These are phyloP conservation scores for Bradysia coprophila DNA, from an alignment of 1,140 invertebrate species.

Conservation along the genomic window DNA sequence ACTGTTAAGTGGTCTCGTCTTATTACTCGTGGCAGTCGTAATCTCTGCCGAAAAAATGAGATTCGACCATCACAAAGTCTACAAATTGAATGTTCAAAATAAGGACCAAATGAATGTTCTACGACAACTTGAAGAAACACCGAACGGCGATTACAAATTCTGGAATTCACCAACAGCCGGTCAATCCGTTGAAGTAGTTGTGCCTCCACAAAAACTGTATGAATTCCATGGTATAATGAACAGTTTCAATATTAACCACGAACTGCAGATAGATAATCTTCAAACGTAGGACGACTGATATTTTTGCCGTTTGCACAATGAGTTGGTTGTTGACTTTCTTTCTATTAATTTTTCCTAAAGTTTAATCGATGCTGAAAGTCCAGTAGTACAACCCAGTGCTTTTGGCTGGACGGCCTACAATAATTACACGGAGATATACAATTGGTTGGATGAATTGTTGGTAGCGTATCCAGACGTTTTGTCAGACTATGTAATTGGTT, in stretches of 20 bases:
- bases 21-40: too few species aligned
- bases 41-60: constrained; percentile 5
- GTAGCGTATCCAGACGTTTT: constrained; percentile 23
- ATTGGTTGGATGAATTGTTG: constrained; percentile 27
- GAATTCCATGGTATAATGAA: neutral
- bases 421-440: constrained; percentile 28
- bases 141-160: neutral
- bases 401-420: constrained; percentile 26
- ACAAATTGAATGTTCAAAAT: constrained; percentile 10
- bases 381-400: too few species aligned
- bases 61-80: constrained; percentile 15
- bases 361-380: too few species aligned
- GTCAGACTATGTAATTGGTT: constrained; percentile 28
- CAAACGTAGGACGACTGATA: constrained; percentile 16
- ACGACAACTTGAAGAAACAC: constrained; percentile 8
- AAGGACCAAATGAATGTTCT: constrained; percentile 11
- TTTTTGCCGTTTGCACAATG: too few species aligned
- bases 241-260: constrained; percentile 8
- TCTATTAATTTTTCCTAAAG: too few species aligned
- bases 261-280: too few species aligned
- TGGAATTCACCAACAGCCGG: constrained; percentile 5
- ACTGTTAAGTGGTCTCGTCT: too few species aligned
- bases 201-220: neutral
- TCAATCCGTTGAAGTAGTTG: neutral
- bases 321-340: too few species aligned